These are phyloP conservation scores for Gandaritis pyraliata DNA, from an alignment of 2,888 invertebrate species.

Conservation along the genomic window DNA sequence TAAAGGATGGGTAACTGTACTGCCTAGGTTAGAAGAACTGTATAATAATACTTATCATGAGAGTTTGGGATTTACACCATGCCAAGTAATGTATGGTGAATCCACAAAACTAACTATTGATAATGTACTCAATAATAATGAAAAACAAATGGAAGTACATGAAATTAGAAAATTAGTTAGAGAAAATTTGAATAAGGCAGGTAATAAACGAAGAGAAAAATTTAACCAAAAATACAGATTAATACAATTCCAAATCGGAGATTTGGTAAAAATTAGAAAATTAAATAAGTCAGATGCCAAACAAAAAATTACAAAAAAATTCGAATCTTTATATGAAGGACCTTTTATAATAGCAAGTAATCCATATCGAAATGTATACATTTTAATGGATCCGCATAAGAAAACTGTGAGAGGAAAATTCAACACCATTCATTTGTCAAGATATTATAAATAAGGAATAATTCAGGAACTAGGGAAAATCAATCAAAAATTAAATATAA, in stretches of 20 bases:
- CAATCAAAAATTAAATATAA: no score
- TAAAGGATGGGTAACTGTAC: conserved; percentile 30
- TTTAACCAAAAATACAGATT: background rate
- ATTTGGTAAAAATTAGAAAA: background rate
- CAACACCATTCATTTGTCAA: background rate
- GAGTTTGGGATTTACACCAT: conserved; percentile 36
- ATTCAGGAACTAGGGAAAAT: no score
- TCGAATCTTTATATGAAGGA: background rate
- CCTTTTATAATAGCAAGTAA: background rate
- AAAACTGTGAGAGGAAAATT: background rate
- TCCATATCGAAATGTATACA: background rate
- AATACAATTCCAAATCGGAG: background rate
- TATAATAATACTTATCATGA: conserved; percentile 42
- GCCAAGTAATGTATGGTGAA: background rate
- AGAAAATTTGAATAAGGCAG: background rate
- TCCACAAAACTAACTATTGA: background rate
- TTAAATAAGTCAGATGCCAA: background rate
- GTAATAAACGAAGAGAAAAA: background rate
- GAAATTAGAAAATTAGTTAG: background rate
- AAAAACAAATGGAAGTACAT: background rate
- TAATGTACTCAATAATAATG: background rate
- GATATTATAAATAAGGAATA: no score
- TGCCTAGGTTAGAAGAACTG: conserved; percentile 32
- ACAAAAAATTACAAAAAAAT: conserved; percentile 2
- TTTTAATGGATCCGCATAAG: background rate